phyloP scores from a whole-genome alignment of 2,113 vertebrate genomes.

The Epinephelus fuscoguttatus region DNA sequence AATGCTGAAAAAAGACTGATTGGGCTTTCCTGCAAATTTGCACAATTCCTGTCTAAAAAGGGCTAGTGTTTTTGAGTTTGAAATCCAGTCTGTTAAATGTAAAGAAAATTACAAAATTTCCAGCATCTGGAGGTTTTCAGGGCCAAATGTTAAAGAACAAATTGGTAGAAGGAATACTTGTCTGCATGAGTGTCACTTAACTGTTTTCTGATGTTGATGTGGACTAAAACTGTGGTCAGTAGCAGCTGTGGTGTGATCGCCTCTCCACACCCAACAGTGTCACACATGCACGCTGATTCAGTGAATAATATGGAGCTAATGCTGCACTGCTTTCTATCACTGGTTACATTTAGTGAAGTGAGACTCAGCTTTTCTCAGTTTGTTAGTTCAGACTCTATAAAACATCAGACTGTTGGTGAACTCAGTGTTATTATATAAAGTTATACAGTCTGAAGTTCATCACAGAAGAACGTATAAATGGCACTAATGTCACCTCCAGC shows the following conservation, averaged over 20 bases:
- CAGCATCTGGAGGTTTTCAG: no score
- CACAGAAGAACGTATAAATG: background rate
- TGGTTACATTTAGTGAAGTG: background rate
- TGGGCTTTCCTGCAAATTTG: no score
- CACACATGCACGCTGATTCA: background rate
- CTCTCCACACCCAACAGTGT: background rate
- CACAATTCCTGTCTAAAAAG: no score
- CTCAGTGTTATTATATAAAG: background rate
- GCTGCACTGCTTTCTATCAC: background rate
- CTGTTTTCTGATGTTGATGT: background rate
- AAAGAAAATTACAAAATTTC: no score
- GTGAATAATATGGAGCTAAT: constrained; percentile 5
- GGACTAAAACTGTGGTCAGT: background rate
- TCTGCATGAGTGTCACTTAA: background rate
- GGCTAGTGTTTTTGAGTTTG: background rate
- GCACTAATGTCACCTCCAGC: background rate
- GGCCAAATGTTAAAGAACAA: no score
- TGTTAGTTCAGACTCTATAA: background rate
- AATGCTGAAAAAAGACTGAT: no score
- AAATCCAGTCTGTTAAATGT: background rate
- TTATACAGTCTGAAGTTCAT: background rate
- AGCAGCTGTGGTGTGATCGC: constrained; percentile 5
- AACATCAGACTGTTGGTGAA: background rate
- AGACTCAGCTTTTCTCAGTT: background rate
- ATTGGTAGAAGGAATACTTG: no score